These are phyloP conservation scores for Rhyacichthys aspro DNA, from an alignment of 2,797 vertebrate species.

Conservation along the genomic window DNA sequence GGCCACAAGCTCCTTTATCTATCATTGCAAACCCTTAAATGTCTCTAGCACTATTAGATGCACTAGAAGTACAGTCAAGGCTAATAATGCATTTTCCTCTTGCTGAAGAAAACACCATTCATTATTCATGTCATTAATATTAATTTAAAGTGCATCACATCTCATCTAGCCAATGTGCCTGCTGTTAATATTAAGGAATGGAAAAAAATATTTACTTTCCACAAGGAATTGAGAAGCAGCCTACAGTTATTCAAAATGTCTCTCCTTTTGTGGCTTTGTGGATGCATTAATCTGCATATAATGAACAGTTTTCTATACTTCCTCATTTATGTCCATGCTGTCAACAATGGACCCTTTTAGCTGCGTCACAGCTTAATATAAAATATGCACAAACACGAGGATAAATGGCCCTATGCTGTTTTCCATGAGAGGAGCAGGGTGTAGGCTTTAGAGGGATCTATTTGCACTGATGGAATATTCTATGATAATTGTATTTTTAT, in stretches of 20 bases:
- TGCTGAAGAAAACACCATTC: slow-evolving; percentile 20
- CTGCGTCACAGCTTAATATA: too few relatives aligned
- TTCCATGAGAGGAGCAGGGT: background rate
- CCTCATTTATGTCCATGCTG: too few relatives aligned
- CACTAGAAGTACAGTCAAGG: background rate
- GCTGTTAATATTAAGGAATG: slow-evolving; percentile 46
- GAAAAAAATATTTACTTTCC: slow-evolving; percentile 53
- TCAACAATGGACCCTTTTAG: too few relatives aligned
- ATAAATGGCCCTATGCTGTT: background rate
- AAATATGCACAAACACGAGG: background rate
- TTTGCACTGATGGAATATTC: background rate
- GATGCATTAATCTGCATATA: too few relatives aligned
- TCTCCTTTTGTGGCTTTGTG: too few relatives aligned
- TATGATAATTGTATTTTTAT: background rate
- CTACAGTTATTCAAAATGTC: slow-evolving; percentile 28
- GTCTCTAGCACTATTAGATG: too few relatives aligned
- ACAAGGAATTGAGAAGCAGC: slow-evolving; percentile 39
- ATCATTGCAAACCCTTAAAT: slow-evolving; percentile 1
- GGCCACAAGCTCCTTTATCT: slow-evolving; percentile 24
- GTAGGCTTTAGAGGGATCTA: background rate
- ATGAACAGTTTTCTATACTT: too few relatives aligned
- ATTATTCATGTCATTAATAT: slow-evolving; percentile 43
- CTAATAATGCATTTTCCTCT: slow-evolving; percentile 28
- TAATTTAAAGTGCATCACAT: slow-evolving; percentile 28
- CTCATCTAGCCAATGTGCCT: slow-evolving; percentile 30